Conservation (phyloP, 2,797 vertebrate species). For the Anomalospiza imberbis region DNA sequence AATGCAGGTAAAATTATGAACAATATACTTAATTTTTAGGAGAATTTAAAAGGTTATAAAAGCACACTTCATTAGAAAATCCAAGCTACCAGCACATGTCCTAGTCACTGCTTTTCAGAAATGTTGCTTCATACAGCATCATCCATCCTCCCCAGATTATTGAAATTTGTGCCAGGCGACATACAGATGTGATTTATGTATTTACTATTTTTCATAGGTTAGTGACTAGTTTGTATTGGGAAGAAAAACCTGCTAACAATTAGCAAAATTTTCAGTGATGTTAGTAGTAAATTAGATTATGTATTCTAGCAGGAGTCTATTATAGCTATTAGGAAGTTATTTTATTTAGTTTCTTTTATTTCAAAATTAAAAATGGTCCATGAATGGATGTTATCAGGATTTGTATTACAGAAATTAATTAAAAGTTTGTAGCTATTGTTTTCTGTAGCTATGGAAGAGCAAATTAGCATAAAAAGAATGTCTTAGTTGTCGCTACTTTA, state of each 20-base stretch:
- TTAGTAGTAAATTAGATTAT: background rate
- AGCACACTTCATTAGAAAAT: conserved; percentile 28
- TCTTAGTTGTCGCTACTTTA: background rate
- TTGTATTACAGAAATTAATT: conserved; percentile 34
- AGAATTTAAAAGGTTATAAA: conserved; percentile 25
- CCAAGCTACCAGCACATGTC: background rate
- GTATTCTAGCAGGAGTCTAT: conserved; percentile 2
- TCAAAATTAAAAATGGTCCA: conserved; percentile 41
- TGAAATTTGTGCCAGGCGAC: background rate
- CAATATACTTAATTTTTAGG: conserved; percentile 21
- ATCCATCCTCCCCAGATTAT: background rate
- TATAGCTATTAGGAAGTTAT: conserved; percentile 26
- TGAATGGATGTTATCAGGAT: conserved; percentile 19
- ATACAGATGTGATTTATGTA: background rate
- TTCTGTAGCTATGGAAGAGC: conserved; percentile 23
- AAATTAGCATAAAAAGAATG: conserved; percentile 25
- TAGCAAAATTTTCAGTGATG: background rate
- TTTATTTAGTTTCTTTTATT: conserved; percentile 40
- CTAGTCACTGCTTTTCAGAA: background rate
- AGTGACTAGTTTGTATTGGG: background rate
- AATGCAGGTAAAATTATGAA: conserved; percentile 41
- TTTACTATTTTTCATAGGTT: background rate
- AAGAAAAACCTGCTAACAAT: background rate
- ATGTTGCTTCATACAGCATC: background rate
- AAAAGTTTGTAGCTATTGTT: background rate